Conservation (phyloP, 2,113 vertebrate genomes). For the Xenopus borealis region DNA sequence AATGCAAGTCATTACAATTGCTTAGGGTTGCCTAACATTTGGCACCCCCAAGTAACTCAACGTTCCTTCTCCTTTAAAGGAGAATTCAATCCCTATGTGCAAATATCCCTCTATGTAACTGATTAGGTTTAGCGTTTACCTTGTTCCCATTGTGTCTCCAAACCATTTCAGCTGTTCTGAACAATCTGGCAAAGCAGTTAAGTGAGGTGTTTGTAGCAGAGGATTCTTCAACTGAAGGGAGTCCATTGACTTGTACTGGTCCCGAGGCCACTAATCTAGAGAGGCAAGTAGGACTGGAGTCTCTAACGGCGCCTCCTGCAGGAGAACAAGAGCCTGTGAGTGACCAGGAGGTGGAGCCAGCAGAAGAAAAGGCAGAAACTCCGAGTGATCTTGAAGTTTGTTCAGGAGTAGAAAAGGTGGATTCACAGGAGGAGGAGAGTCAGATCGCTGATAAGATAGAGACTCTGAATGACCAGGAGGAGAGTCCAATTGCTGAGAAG, state of each 20-base stretch:
- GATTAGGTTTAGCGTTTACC: neutral
- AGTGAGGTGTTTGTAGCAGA: slow-evolving; percentile 64
- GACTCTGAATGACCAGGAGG: neutral
- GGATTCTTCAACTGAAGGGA: slow-evolving; percentile 20
- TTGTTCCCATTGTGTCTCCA: neutral
- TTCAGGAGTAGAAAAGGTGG: no score
- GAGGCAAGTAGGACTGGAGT: neutral
- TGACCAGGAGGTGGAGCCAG: no score
- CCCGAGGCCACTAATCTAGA: neutral
- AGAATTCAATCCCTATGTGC: no score
- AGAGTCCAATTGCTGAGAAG: neutral
- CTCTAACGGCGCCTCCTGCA: neutral
- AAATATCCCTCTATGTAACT: no score
- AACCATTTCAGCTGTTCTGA: slow-evolving; percentile 64
- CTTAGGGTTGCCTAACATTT: no score
- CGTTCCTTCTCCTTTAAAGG: no score
- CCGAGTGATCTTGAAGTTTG: neutral
- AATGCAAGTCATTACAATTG: no score
- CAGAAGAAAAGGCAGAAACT: neutral
- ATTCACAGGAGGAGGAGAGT: neutral
- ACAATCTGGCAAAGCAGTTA: slow-evolving; percentile 71
- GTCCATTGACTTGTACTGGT: neutral
- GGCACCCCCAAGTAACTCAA: no score
- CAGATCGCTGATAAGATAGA: neutral
- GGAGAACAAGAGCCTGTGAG: no score